Percentiles rank a stretch among this genome's conserved stretches.
Evolutionary conservation across 2,797 vertebrate species (phyloP).

Genomic region (Pogoniulus pusillus): DNA sequence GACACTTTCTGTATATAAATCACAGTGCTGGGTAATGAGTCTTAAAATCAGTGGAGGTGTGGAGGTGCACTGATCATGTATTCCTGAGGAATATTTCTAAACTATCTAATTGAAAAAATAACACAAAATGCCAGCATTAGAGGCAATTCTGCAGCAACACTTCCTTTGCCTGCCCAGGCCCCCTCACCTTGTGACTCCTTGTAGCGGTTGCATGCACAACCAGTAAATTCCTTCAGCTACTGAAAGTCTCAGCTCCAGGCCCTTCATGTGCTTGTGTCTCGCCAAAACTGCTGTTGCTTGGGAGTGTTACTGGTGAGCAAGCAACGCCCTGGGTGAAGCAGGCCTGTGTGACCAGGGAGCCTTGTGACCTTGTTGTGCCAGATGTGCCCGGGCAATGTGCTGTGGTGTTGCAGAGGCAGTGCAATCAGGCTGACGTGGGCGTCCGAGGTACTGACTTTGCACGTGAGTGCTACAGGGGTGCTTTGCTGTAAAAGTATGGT

Average conservation of each 20-base stretch:
- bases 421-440: rapidly evolving
- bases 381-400: rapidly evolving
- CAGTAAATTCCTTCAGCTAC: neutral
- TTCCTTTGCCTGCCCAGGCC: neutral
- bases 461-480: rapidly evolving
- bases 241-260: neutral
- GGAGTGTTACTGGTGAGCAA: neutral
- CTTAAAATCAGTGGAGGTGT: neutral
- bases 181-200: neutral
- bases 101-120: neutral
- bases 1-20: neutral
- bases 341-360: neutral
- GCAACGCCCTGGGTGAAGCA: neutral
- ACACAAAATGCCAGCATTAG: neutral
- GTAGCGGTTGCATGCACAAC: neutral
- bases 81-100: neutral
- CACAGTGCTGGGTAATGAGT: neutral
- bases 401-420: neutral
- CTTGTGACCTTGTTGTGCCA: neutral
- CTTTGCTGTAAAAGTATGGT: neutral
- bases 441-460: rapidly evolving
- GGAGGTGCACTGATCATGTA: neutral
- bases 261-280: neutral
- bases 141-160: neutral
- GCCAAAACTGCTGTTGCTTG: neutral